These are phyloP conservation scores for Drosophila pseudotalamancana DNA, from an alignment of 2,888 invertebrate genomes.

Conservation along the genomic window DNA sequence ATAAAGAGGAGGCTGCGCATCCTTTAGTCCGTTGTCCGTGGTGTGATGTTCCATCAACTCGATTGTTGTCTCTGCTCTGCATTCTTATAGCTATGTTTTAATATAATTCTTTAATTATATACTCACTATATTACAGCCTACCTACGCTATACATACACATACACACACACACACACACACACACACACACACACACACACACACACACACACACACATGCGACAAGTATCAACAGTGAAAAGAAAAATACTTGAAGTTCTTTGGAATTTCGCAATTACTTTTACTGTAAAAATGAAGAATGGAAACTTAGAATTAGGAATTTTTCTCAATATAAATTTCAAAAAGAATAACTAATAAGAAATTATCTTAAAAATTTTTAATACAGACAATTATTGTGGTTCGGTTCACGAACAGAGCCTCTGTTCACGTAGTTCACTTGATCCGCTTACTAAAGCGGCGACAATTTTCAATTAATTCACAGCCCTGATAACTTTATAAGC, in stretches of 20 bases:
- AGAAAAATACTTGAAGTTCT: constrained; percentile 13
- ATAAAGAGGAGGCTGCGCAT: constrained; percentile 5
- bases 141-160: constrained; percentile 5
- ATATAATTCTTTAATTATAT: constrained; percentile 52
- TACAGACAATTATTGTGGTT: not conserved
- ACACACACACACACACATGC: constrained; percentile 13
- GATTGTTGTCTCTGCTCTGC: not conserved
- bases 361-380: not conserved
- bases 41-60: not conserved
- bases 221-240: constrained; percentile 4
- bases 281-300: constrained; percentile 15
- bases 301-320: constrained; percentile 38
- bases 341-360: not conserved
- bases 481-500: not conserved
- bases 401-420: too few species aligned
- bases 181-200: constrained; percentile 7
- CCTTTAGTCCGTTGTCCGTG: constrained; percentile 35
- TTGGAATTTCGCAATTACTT: constrained; percentile 59
- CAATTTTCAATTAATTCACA: not conserved
- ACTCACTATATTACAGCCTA: constrained; percentile 35
- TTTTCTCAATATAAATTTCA: constrained; percentile 2
- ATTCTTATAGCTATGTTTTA: constrained; percentile 45
- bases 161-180: not conserved
- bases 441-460: not conserved
- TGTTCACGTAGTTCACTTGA: not conserved